phyloP scores from a whole-genome alignment of 2,797 vertebrate species.

The Mycteria americana region DNA sequence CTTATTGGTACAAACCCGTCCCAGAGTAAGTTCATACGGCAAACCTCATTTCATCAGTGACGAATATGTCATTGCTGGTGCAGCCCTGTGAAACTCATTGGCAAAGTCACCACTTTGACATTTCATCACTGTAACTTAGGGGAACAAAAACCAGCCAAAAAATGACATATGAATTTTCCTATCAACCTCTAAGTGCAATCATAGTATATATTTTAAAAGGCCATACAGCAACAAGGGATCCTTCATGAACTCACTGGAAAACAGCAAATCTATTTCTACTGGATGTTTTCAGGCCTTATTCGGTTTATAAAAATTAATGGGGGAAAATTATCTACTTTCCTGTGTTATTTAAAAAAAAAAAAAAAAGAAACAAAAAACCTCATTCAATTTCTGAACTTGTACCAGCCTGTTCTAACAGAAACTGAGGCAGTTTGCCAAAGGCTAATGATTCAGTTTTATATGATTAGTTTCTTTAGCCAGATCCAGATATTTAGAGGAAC shows the following conservation, averaged over 20 bases:
- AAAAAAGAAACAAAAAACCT: neutral
- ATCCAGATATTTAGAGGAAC: conserved; percentile 20
- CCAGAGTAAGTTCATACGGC: neutral
- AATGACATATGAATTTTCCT: neutral
- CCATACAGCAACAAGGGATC: neutral
- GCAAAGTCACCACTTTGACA: neutral
- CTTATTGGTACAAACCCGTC: neutral
- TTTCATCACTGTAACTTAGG: neutral
- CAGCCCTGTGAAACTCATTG: neutral
- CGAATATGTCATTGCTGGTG: neutral
- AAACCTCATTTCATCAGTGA: neutral
- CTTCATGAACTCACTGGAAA: neutral
- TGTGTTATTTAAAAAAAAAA: neutral
- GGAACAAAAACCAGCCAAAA: neutral
- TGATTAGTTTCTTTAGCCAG: conserved; percentile 31
- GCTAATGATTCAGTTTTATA: conserved; percentile 15
- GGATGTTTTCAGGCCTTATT: neutral
- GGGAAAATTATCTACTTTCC: neutral
- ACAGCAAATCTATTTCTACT: neutral
- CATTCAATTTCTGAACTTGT: conserved; percentile 9
- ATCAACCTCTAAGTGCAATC: neutral
- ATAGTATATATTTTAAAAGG: neutral
- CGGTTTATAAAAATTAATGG: neutral
- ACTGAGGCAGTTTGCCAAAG: conserved; percentile 14
- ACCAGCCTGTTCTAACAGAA: conserved; percentile 17